Conservation (phyloP, 64 coral and sea anemone species). For the Orbicella faveolata region DNA sequence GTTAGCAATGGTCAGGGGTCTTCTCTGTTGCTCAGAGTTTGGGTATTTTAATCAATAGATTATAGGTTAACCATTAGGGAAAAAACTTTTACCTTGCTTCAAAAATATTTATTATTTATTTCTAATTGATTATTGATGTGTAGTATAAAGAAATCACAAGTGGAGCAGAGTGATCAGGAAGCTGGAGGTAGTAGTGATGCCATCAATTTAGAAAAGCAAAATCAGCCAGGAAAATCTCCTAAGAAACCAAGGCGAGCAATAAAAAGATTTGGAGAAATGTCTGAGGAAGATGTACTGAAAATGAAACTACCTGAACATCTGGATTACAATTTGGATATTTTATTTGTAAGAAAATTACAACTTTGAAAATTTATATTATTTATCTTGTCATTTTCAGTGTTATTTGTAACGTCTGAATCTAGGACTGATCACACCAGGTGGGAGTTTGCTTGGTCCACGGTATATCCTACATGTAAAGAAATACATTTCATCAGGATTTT, state of each 20-base stretch:
- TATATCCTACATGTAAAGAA: no score
- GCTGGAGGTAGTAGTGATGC: not conserved
- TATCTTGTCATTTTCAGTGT: no score
- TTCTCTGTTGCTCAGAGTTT: no score
- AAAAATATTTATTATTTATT: no score
- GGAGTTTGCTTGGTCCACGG: no score
- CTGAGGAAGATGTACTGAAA: slow-evolving; percentile 91
- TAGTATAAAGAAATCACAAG: not conserved
- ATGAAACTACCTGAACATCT: slow-evolving; percentile 80
- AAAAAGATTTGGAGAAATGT: slow-evolving; percentile 82
- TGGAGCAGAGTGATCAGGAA: not conserved
- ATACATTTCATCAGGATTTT: no score
- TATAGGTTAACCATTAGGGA: no score
- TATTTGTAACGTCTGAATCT: no score
- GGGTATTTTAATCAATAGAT: no score
- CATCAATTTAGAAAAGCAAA: not conserved
- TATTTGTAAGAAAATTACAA: slow-evolving; percentile 62
- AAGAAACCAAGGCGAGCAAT: slow-evolving; percentile 47
- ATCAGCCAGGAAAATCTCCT: slow-evolving; percentile 7
- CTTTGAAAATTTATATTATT: not conserved
- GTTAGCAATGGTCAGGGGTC: no score
- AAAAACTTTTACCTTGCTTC: no score
- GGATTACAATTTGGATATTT: slow-evolving; percentile 81
- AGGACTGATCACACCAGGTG: no score
- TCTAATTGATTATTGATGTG: not conserved